Conservation (phyloP, 2,113 vertebrate genomes). For the Trogon melanurus region DNA sequence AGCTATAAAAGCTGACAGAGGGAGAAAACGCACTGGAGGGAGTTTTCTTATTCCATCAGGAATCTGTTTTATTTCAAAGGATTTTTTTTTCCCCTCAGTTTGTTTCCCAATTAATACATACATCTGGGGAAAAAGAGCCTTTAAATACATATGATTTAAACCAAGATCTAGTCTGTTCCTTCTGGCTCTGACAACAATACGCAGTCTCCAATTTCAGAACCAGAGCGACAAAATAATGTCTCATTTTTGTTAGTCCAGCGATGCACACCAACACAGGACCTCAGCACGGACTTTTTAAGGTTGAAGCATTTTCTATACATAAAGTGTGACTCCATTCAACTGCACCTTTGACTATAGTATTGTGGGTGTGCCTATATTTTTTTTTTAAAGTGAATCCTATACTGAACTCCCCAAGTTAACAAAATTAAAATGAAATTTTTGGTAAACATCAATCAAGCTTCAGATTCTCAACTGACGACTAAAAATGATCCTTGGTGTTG, state of each 20-base stretch:
- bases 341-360: background rate
- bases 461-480: background rate
- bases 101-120: conserved; percentile 5
- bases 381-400: background rate
- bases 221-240: background rate
- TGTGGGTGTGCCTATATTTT: background rate
- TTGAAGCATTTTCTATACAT: background rate
- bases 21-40: conserved; percentile 19
- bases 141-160: background rate
- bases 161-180: background rate
- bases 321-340: background rate
- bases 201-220: background rate
- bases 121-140: background rate
- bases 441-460: background rate
- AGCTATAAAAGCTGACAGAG: conserved; percentile 56
- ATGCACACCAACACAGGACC: background rate
- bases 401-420: background rate
- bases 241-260: background rate
- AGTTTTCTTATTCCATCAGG: conserved; percentile 32
- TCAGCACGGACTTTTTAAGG: background rate
- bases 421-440: background rate
- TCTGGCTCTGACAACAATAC: background rate
- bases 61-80: conserved; percentile 61
- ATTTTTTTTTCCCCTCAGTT: background rate
- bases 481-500: fast-evolving